Evolutionary conservation across 2,113 vertebrate species (phyloP).

Genomic region (Australoheros scitulus): DNA sequence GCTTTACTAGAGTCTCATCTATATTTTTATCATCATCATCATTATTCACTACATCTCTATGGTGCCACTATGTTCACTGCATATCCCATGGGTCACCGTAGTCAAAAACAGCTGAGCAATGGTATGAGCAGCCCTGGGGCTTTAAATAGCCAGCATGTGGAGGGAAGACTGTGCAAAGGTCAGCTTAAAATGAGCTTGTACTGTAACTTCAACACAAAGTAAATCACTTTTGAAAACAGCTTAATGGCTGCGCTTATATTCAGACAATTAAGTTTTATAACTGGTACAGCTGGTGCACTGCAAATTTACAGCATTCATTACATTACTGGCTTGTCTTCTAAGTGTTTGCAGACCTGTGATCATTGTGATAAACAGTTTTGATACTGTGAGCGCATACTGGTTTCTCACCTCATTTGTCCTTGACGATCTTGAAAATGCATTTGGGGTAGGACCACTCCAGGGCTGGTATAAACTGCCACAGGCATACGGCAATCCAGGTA

Average conservation of each 20-base stretch:
- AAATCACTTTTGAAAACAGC: slow-evolving; percentile 22
- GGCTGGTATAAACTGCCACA: slow-evolving; percentile 91
- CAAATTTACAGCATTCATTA: neutral
- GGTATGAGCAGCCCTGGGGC: slow-evolving; percentile 37
- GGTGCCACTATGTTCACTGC: slow-evolving; percentile 22
- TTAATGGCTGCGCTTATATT: neutral
- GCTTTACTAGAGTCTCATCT: neutral
- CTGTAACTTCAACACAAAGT: slow-evolving; percentile 23
- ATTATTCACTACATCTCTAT: neutral
- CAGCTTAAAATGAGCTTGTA: slow-evolving; percentile 40
- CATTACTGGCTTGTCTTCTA: neutral
- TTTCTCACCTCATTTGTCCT: slow-evolving; percentile 94
- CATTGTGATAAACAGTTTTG: neutral
- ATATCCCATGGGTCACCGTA: slow-evolving; percentile 54
- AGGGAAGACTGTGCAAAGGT: slow-evolving; percentile 80
- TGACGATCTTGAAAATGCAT: slow-evolving; percentile 93
- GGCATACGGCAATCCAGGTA: slow-evolving; percentile 96
- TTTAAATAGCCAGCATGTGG: slow-evolving; percentile 76
- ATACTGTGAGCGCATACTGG: neutral
- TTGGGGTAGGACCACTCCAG: slow-evolving; percentile 89
- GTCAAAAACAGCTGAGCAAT: slow-evolving; percentile 72
- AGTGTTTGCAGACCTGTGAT: neutral
- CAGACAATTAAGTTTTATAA: neutral
- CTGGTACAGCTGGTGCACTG: neutral
- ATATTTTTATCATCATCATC: neutral